Evolutionary conservation across 2,797 vertebrate species (phyloP), one percentile per base, ranked within the genome.

Genomic region (Neosilurus hyrtlii): DNA sequence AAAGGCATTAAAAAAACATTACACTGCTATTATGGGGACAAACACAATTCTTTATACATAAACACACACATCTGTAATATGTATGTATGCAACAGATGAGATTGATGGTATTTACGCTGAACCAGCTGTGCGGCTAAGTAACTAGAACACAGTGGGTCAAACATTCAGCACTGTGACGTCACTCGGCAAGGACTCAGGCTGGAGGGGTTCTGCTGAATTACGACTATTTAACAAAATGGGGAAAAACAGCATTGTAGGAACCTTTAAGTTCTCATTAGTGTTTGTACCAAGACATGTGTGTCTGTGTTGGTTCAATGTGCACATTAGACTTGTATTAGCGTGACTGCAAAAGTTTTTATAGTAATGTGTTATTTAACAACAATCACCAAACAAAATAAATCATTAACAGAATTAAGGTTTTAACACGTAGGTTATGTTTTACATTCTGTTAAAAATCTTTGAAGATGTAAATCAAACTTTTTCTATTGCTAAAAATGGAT

Each of bases 31-130:
- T 20, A 57, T 1, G 16, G 37, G 4, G 56, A 70, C 30, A 16
- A 52, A 52, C 24, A 56, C 52, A 59, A 1, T n/a, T 26, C 7
- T 1, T 16, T 4, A 70, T 4, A 73, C 51, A 49, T 12, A n/a
- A 43, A 35, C 30, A 54, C 65, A 75, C 30, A 61, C 66, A 43
- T 65, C 65, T 59, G 68, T 54, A 49, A 71, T 65, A 26, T 51
- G 73, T 51, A 76, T 65, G 80, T 59, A 85, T 63, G 75, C 51
- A 49, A 35, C 35, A 85, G 43, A 80, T 85, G 62, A 82, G 70
- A 81, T 30, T 26, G 63, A 86, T 79, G 77, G 79, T 78, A 56
- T 87, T 80, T 80, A 74, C 7, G 15, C 49, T 22, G 52, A 67
- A 79, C 66, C 73, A 61, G 30, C 52, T 51, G 54, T 54, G 79